Base-by-base conservation (phyloP, 92 coral and sea anemone genomes). In the Phymanthus crucifer region DNA sequence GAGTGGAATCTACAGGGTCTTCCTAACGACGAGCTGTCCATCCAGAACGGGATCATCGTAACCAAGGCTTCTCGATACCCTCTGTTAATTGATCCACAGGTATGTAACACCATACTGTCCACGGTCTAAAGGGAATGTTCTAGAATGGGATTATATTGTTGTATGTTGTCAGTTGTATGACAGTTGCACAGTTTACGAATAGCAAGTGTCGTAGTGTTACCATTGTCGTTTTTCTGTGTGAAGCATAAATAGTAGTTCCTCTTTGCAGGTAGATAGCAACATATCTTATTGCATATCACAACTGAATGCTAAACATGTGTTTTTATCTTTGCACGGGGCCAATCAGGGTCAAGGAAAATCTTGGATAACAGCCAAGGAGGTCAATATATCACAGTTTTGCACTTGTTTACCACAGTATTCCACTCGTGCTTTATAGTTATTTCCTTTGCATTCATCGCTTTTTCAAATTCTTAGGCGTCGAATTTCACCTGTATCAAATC, bases 1-100 rank as follows among this genome's bases (percentile, higher is more conserved):
- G 99, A 95, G 70, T 95, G 99, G 99, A 92, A 92, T 70, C 93
- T 95, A 0, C 99, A 95, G 72, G 99, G 99, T 56, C 83, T 95
- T 18, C 99, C 99, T 23, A 95, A 92, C 76, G 99, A 95, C 67
- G 99, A 95, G 80, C 68, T 95, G 54, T 95, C 99, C 35, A 92
- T 93, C 26, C 99, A 95, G 80, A 95, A 95, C 29, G 99, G 99
- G 27, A 95, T 95, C 77, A 95, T 95, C 80, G 99, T 95, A 56
- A 95, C 99, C 54, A 95, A 95, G 82, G 99, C 99, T 40, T 86
- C 94, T 47, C 85, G 99, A 66, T 95, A 88, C 66, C 98, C 99
- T 16, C 88, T 95, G 21, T 92, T 95, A 45, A 95, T 93, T 76
- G 99, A 95, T 43, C 99, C 99, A 1, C 98, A 95, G 97, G 98